Evolutionary conservation across 2,797 vertebrate genomes (phyloP).

Genomic region (Cercopithecus neglectus): DNA sequence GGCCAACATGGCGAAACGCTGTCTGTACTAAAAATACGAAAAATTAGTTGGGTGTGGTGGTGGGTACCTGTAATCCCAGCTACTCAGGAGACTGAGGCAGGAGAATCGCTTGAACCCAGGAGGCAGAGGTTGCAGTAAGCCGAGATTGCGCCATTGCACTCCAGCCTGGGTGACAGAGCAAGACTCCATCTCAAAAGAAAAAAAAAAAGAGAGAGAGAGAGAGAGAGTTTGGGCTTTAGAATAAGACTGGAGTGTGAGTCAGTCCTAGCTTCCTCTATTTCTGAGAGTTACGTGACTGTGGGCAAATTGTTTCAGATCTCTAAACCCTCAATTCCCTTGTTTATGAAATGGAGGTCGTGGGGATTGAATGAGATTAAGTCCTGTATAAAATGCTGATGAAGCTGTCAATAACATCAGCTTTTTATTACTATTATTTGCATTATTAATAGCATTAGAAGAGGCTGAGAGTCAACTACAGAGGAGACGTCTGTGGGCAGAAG

Average conservation of each 20-base stretch:
- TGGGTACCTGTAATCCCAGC: no score
- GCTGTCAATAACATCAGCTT: background rate
- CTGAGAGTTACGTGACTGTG: background rate
- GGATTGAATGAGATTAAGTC: background rate
- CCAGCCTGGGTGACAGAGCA: no score
- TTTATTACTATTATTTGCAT: background rate
- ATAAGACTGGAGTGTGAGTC: background rate
- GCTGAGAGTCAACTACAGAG: background rate
- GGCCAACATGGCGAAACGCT: accelerated
- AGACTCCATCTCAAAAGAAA: no score
- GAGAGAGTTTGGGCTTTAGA: background rate
- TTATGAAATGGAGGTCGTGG: background rate
- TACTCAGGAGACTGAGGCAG: no score
- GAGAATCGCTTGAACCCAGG: no score
- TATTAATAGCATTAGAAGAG: background rate
- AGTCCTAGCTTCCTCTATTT: background rate
- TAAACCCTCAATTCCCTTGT: background rate
- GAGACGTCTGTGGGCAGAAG: background rate
- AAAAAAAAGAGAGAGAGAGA: no score
- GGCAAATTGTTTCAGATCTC: constrained; percentile 13
- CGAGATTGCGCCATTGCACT: no score
- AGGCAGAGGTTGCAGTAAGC: no score
- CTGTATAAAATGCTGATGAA: background rate
- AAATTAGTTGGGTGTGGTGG: no score
- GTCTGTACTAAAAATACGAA: no score